Evolutionary conservation across 2,113 vertebrate species (phyloP).

Genomic region (Seriola dumerili): DNA sequence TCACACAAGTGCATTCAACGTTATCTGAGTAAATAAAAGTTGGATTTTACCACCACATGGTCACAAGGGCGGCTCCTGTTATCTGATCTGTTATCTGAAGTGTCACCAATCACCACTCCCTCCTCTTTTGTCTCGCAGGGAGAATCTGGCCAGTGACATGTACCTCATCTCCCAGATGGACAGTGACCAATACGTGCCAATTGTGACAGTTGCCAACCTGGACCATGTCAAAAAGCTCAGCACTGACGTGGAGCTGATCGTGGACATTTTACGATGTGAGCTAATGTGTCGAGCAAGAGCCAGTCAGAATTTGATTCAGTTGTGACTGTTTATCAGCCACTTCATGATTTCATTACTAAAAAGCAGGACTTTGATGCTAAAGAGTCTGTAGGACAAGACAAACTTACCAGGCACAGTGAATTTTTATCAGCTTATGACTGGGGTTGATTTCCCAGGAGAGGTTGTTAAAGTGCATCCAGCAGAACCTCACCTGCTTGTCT

Average conservation of each 20-base stretch:
- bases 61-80: background rate
- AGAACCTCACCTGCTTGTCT: conserved; percentile 26
- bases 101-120: background rate
- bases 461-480: conserved; percentile 41
- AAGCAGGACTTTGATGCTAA: background rate
- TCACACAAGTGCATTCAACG: background rate
- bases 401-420: background rate
- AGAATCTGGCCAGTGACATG: conserved; percentile 99
- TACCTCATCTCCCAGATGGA: conserved; percentile 99
- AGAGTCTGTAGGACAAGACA: background rate
- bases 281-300: background rate
- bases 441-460: conserved; percentile 51
- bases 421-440: conserved; percentile 20
- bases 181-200: conserved; percentile 99
- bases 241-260: conserved; percentile 96
- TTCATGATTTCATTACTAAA: background rate
- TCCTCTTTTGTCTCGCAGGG: conserved; percentile 79
- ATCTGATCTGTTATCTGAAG: too few relatives aligned
- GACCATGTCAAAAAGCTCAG: conserved; percentile 99
- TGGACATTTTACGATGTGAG: conserved; percentile 97
- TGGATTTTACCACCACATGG: background rate
- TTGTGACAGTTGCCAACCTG: conserved; percentile 97
- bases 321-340: rapidly evolving
- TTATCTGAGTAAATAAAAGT: background rate
- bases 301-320: too few relatives aligned